Percentiles rank a stretch among this genome's conserved stretches.
Conservation (phyloP, 2,797 vertebrate genomes). For the Tapirus indicus region DNA sequence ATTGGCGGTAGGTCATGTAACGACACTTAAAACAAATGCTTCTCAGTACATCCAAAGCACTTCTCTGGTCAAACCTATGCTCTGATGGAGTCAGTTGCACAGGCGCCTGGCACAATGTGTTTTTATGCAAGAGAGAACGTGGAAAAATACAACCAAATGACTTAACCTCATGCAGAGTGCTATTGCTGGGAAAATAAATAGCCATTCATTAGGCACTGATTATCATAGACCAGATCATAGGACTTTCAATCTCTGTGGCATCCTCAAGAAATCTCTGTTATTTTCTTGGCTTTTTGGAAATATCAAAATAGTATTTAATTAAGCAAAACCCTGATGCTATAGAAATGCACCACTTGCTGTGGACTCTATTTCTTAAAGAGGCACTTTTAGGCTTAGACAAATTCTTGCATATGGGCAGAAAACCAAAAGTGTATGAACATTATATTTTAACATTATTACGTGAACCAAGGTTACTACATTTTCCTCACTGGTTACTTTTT, state of each 20-base stretch:
- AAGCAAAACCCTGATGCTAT: slow-evolving; percentile 73
- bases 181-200: slow-evolving; percentile 52
- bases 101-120: not conserved
- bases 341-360: slow-evolving; percentile 69
- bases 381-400: not conserved
- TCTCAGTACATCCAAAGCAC: rapidly evolving
- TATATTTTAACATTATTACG: slow-evolving; percentile 74
- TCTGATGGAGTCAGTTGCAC: not conserved
- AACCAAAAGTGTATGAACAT: slow-evolving; percentile 57
- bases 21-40: not conserved
- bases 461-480: slow-evolving; percentile 77
- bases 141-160: not conserved
- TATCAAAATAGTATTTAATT: slow-evolving; percentile 82
- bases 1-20: slow-evolving; percentile 91
- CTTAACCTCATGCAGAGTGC: not conserved
- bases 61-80: not conserved
- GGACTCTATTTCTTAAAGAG: slow-evolving; percentile 55
- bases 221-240: not conserved
- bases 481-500: slow-evolving; percentile 82
- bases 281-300: slow-evolving; percentile 69
- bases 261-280: slow-evolving; percentile 69
- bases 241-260: slow-evolving; percentile 19
- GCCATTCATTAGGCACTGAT: slow-evolving; percentile 60
- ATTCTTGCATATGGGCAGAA: slow-evolving; percentile 50
- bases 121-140: slow-evolving; percentile 22